Evolutionary conservation across 2,888 invertebrate species (phyloP), one percentile per base, ranked within the genome.

Genomic region (Rhingia campestris): DNA sequence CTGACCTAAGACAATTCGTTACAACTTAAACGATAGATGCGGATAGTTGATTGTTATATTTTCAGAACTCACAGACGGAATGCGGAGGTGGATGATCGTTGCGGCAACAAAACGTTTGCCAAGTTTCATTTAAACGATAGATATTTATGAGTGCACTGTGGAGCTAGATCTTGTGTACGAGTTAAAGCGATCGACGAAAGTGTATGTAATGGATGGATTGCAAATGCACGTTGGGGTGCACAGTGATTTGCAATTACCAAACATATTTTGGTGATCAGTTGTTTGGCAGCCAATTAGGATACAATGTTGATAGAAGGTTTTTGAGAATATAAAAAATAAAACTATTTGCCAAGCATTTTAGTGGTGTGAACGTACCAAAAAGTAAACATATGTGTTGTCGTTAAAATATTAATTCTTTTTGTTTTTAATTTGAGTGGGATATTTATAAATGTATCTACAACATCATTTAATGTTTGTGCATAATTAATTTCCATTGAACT

Each of bases 1-100:
- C 82, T 82, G 82, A 82, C 82, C 82, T 82, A 82, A 82, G 82
- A 82, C 82, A 82, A 82, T 64, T 69, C 37, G 63, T 73, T 82
- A 58, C 51, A 73, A 79, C 63, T 82, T 82, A 81, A 81, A 64
- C 77, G 77, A 76, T 66, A 53, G 63, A 61, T 30, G 47, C 32
- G 37, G 51, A 10, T 47, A 47, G 53, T 12, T 47, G 61, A 61
- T 45, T 58, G 41, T 59, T 53, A 33, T 56, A 45, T 43, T 56
- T 45, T 47, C 12, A 53, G 64, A 66, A 53, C 58, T 30, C 10
- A 7, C 39, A 37, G 32, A 14, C 22, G 47, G 59, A 59, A 51
- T 45, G 59, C 51, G 59, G 45, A 69, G 59, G 67, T 51, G 67
- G 69, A 22, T 32, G 41, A 37, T 51, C 12, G 14, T 45, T 3